Conservation (phyloP, 1,140 invertebrate species). For the Nylanderia fulva region DNA sequence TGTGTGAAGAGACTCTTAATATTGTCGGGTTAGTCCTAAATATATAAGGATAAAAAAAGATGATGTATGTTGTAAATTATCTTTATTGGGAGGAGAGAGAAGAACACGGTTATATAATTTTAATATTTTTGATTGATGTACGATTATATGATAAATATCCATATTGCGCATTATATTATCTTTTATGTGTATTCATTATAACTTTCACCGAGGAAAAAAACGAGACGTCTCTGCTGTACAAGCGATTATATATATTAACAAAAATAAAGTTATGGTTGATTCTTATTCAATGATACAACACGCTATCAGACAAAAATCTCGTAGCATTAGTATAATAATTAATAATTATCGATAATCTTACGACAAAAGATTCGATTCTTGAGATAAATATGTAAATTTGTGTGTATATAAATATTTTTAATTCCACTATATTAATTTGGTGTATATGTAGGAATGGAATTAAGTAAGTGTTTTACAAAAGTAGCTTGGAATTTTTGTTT, state of each 20-base stretch:
- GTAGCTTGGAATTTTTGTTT: no score
- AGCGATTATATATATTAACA: conserved; percentile 79
- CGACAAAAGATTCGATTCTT: not conserved
- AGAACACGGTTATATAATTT: conserved; percentile 73
- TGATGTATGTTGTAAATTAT: conserved; percentile 79
- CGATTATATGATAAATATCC: conserved; percentile 73
- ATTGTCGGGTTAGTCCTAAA: conserved; percentile 76
- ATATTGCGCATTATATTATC: conserved; percentile 79
- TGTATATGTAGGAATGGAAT: no score
- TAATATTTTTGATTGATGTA: conserved; percentile 79
- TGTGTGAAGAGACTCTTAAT: conserved; percentile 67
- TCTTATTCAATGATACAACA: conserved; percentile 58
- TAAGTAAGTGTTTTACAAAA: no score
- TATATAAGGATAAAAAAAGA: conserved; percentile 58
- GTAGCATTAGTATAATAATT: not conserved
- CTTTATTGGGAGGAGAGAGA: conserved; percentile 67
- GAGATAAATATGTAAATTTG: not conserved
- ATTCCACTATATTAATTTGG: no score
- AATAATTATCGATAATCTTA: no score
- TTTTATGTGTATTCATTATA: conserved; percentile 78
- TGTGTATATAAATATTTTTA: not conserved
- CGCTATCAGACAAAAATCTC: not conserved
- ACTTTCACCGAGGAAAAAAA: conserved; percentile 71
- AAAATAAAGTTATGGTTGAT: conserved; percentile 81
- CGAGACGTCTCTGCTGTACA: conserved; percentile 76